Evolutionary conservation across 2,888 invertebrate species (phyloP), one percentile per base, ranked within the genome.

Genomic region (Drymonia ruficornis): DNA sequence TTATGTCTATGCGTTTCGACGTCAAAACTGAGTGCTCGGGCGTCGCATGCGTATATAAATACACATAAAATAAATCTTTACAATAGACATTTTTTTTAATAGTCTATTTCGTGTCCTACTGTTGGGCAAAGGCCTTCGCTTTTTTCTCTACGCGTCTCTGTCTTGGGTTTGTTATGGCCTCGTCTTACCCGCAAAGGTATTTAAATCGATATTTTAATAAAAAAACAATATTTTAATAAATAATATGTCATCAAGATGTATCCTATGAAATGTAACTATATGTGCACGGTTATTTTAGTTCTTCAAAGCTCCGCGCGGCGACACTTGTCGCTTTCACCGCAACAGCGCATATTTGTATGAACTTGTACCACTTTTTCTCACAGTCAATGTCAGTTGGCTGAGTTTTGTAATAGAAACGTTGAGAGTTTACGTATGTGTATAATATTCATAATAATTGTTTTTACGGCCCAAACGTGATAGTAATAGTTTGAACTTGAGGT

Each of bases 331-430:
- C 81, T 81, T 82, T 81, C 83, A 76, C 78, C 59, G 64, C 58
- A 55, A 52, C 55, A 52, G 40, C 51, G 56, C 59, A 60, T 59
- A 68, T 65, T 64, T 60, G 59, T 58, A 36, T 78, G 81, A 83
- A 83, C 83, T 83, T 82, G 81, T 68, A 62, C 76, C 63, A 75
- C 73, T 73, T 73, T 55, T 63, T 67, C 68, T 74, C 76, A 76
- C 61, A 78, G 81, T 80, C 83, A 82, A 81, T 80, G 81, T 76
- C 76, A 78, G 63, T 63, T 51, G 54, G 53, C 52, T 49, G 53
- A 18, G 64, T 71, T 73, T 69, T 64, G 74, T 65, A 66, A 72
- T 64, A 63, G 57, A 70, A 64, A 62, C 55, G 51, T 61, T 19
- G 9, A 19, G 44, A 49, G 16, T 48, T n/a, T 42, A 46, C 13